A percentile compares a stretch with the other conserved stretches of the same genome.
Evolutionary conservation across 2,888 invertebrate species (phyloP).

Genomic region (Protophormia terraenovae): DNA sequence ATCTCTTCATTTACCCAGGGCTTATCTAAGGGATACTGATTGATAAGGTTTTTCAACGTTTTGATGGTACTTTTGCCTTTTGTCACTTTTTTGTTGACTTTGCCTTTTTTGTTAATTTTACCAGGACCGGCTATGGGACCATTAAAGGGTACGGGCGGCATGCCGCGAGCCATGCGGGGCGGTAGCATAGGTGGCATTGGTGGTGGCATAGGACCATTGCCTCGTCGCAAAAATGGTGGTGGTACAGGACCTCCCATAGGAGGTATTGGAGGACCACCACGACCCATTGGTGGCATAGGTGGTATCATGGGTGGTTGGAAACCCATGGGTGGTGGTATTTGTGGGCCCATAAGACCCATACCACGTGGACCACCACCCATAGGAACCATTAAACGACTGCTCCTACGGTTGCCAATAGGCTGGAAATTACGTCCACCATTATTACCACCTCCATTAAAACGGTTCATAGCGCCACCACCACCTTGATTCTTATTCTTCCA

Average conservation of each 20-base stretch:
- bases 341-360: constrained; percentile 72
- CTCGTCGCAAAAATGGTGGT: constrained; percentile 75
- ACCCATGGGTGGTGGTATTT: constrained; percentile 71
- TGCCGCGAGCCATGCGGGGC: constrained; percentile 71
- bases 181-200: constrained; percentile 73
- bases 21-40: constrained; percentile 82
- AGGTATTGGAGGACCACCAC: constrained; percentile 67
- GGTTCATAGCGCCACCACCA: constrained; percentile 54
- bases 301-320: constrained; percentile 75
- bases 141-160: constrained; percentile 71
- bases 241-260: constrained; percentile 70
- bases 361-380: constrained; percentile 69
- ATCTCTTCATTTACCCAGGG: constrained; percentile 84
- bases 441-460: constrained; percentile 58
- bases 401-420: constrained; percentile 59
- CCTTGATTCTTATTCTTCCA: constrained; percentile 55
- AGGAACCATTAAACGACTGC: constrained; percentile 71
- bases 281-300: constrained; percentile 70
- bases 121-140: constrained; percentile 68
- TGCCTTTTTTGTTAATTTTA: constrained; percentile 76
- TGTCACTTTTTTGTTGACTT: constrained; percentile 74
- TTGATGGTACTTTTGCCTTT: constrained; percentile 78
- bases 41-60: constrained; percentile 79
- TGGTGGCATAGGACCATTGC: constrained; percentile 71
- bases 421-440: constrained; percentile 63